Evolutionary conservation across 2,888 invertebrate genomes (phyloP), one percentile per base, ranked within the genome.

Genomic region (Caenorhabditis wallacei): DNA sequence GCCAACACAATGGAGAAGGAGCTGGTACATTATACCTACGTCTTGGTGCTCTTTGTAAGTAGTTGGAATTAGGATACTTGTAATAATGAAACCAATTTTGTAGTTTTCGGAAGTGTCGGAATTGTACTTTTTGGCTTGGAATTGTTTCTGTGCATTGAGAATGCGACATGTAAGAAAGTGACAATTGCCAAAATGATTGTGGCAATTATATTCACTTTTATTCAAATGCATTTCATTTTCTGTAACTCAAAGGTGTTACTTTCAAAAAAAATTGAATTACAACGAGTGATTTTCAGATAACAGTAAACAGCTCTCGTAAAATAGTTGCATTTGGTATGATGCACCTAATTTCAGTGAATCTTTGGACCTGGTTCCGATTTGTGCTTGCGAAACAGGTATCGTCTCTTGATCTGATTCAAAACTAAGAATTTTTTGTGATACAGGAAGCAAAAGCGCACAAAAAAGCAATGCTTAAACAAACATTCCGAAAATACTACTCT

Each of bases 161-260:
- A 84, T 51, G 66, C 80, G 4, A 69, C 61, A 3, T 91, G 90
- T 66, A 86, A 82, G 56, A 63, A 80, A 18, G 68, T 70, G 4
- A 72, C 81, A n/a, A 82, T 90, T 59, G 79, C 86, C 10, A 88
- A 92, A 72, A 92, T 90, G 88, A 76, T 86, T 24, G 81, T 90
- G 24, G 89, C 89, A 1, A 87, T 87, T 10, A 30, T 89, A n/a
- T 92, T 91, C 84, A 90, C 90, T 35, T 91, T 91, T 82, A 80
- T 91, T 30, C 92, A 91, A 76, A 91, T 92, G 90, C 92, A 92
- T 71, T 91, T 91, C 80, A 89, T 91, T 43, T 91, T 92, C 79
- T 89, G 90, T 53, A 91, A 91, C 63, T 91, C 92, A 13, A 92
- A 90, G 85, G 91, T 91, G 30, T n/a, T 7, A 40, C 2, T 40